phyloP scores from a whole-genome alignment of 2,113 vertebrate species.

The Rynchops niger region DNA sequence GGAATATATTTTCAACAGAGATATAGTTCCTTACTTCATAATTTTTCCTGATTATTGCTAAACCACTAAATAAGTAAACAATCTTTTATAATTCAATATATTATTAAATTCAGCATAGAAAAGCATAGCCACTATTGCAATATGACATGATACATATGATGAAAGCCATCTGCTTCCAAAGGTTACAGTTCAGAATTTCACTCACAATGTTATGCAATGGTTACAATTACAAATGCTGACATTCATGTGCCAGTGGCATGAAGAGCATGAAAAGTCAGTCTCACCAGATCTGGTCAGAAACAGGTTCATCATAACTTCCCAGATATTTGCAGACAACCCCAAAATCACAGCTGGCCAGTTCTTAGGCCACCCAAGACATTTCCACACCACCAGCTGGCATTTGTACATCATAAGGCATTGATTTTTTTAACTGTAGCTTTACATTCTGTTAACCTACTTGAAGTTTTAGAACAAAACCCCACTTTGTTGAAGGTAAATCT shows the following conservation, averaged over 20 bases:
- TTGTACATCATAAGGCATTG: not conserved
- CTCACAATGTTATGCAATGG: constrained; percentile 3
- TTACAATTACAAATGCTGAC: constrained; percentile 37
- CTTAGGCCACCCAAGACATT: constrained; percentile 31
- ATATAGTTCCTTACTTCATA: not conserved
- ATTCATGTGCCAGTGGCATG: constrained; percentile 2
- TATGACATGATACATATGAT: constrained; percentile 12
- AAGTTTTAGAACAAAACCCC: not conserved
- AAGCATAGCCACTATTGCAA: not conserved
- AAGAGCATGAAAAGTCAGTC: not conserved
- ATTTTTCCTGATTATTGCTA: not conserved
- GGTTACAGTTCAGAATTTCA: constrained; percentile 21
- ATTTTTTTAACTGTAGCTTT: not conserved
- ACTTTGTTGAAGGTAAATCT: not conserved
- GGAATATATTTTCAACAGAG: not conserved
- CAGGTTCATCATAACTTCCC: constrained; percentile 2
- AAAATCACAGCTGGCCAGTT: not conserved
- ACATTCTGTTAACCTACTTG: not conserved
- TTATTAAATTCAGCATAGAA: not conserved
- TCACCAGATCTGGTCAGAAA: constrained; percentile 9
- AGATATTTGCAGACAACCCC: not conserved
- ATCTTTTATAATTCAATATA: not conserved
- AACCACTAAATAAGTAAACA: not conserved
- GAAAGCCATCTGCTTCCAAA: constrained; percentile 50
- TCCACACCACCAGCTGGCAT: not conserved